Evolutionary conservation across 1,140 invertebrate species (phyloP).

Genomic region (Nomia melanderi): DNA sequence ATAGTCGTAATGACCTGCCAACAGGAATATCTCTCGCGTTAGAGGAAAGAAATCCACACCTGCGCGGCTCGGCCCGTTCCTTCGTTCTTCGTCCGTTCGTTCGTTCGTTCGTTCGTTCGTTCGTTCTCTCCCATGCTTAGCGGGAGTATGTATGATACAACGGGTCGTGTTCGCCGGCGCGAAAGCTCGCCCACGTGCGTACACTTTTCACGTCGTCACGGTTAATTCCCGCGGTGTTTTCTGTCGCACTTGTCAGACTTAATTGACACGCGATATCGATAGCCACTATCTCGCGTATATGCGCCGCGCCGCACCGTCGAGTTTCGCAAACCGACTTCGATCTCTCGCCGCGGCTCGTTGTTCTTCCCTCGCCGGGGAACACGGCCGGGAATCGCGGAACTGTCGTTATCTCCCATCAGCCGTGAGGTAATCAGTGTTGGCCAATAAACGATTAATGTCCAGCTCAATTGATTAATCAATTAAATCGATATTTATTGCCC

Average conservation of each 20-base stretch:
- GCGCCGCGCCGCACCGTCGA: conserved; percentile 19
- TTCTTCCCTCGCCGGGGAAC: not conserved
- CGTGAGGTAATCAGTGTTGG: too few species aligned
- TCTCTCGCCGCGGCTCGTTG: not conserved
- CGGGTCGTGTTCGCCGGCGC: conserved; percentile 18
- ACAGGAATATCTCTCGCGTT: conserved; percentile 22
- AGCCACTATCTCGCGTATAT: conserved; percentile 17
- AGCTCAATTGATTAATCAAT: too few species aligned
- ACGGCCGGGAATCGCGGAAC: not conserved
- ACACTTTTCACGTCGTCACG: conserved; percentile 26
- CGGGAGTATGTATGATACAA: conserved; percentile 5
- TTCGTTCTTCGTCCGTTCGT: not conserved
- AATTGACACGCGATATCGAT: conserved; percentile 54
- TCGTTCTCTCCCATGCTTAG: too few species aligned
- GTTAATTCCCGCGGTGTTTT: conserved; percentile 45
- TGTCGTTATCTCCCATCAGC: not conserved
- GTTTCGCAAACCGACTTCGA: conserved; percentile 15
- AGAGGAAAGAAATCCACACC: conserved; percentile 17
- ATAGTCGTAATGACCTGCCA: conserved; percentile 54
- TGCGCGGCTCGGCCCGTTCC: not conserved
- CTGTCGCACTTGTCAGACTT: conserved; percentile 39
- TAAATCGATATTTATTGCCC: too few species aligned
- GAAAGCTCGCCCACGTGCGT: conserved; percentile 45
- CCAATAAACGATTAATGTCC: too few species aligned
- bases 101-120: not conserved